Conservation (phyloP, 2,888 invertebrate species). For the Hemithea aestivaria region DNA sequence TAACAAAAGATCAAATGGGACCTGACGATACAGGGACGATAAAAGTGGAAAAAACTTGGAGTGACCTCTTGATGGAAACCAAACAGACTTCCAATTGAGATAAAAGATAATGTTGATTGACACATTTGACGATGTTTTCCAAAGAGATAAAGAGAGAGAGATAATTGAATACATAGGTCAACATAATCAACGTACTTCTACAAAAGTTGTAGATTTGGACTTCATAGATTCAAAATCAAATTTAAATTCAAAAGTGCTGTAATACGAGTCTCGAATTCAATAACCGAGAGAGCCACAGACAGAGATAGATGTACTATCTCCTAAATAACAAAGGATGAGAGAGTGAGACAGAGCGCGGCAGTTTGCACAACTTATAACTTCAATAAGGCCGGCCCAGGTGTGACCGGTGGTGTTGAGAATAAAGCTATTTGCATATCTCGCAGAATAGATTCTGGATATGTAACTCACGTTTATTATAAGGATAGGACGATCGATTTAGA, state of each 20-base stretch:
- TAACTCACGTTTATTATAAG: slow-evolving; percentile 27
- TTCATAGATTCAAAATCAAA: slow-evolving; percentile 4
- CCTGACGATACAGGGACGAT: slow-evolving; percentile 3
- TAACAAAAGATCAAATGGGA: slow-evolving; percentile 11
- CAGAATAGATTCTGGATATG: slow-evolving; percentile 31
- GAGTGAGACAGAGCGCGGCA: slow-evolving; percentile 40
- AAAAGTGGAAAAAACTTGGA: slow-evolving; percentile 4
- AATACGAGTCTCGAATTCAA: slow-evolving; percentile 41
- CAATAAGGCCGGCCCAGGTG: slow-evolving; percentile 74
- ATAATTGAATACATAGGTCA: too few relatives aligned
- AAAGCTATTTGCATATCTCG: slow-evolving; percentile 63
- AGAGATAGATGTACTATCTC: slow-evolving; percentile 33
- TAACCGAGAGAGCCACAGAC: slow-evolving; percentile 43
- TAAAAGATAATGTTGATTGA: slow-evolving; percentile 9
- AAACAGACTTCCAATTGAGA: slow-evolving; percentile 8
- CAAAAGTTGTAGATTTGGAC: too few relatives aligned
- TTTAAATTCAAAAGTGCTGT: slow-evolving; percentile 25
- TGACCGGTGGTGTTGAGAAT: slow-evolving; percentile 54
- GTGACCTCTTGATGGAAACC: slow-evolving; percentile 7
- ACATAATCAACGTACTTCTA: too few relatives aligned
- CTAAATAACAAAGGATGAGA: slow-evolving; percentile 39
- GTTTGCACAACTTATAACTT: slow-evolving; percentile 76
- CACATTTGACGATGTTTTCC: slow-evolving; percentile 4
- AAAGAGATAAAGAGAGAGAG: not conserved
- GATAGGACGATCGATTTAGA: slow-evolving; percentile 18